Evolutionary conservation across 2,797 vertebrate genomes (phyloP).

Genomic region (Sciaenops ocellatus): DNA sequence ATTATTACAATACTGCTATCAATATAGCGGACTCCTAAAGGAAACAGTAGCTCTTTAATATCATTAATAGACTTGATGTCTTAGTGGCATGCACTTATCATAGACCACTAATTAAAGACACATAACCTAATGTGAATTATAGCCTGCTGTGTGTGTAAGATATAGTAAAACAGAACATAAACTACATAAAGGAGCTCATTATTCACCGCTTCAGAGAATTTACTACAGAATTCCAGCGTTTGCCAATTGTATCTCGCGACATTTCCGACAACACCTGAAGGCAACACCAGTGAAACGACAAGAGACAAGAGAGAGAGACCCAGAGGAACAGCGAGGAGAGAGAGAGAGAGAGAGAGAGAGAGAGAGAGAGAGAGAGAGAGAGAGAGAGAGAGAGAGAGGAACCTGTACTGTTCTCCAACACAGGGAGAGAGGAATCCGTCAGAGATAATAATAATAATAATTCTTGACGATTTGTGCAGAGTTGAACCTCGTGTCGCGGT

Average conservation of each 20-base stretch:
- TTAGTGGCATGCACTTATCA: too few relatives aligned
- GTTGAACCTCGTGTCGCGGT: conserved; percentile 52
- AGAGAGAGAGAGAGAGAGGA: conserved; percentile 69
- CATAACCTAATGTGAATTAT: too few relatives aligned
- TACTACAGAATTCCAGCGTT: not conserved
- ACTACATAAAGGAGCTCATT: too few relatives aligned
- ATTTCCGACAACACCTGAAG: conserved; percentile 69
- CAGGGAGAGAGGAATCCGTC: conserved; percentile 74
- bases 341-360: conserved; percentile 19
- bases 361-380: conserved; percentile 44
- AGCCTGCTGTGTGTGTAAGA: too few relatives aligned
- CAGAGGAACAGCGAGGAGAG: conserved; percentile 22
- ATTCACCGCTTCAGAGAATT: not conserved
- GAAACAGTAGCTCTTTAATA: too few relatives aligned
- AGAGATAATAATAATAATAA: conserved; percentile 63
- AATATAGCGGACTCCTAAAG: not conserved
- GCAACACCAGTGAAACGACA: conserved; percentile 83
- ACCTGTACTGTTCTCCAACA: conserved; percentile 82
- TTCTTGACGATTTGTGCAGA: conserved; percentile 40
- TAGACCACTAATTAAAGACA: too few relatives aligned
- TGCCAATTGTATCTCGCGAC: not conserved
- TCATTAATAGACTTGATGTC: too few relatives aligned
- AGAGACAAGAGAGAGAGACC: conserved; percentile 55
- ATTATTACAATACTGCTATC: not conserved
- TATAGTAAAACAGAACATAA: too few relatives aligned